Base-by-base conservation (phyloP, 2,888 invertebrate species). In the Pantelozetes paolii region DNA sequence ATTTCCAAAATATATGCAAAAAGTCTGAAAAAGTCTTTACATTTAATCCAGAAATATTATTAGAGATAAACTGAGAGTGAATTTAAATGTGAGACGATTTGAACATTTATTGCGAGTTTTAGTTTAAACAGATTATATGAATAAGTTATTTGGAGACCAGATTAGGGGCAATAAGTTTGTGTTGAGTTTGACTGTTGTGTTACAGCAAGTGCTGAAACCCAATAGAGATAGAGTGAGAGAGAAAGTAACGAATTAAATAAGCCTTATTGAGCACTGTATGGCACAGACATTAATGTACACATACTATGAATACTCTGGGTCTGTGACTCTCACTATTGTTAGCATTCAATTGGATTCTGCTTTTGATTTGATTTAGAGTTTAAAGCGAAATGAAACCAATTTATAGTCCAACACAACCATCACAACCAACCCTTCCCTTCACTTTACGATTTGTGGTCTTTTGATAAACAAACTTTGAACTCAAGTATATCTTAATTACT, bases 401-500 rank as follows among this genome's bases (percentile, higher is more conserved):
- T 59, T 57, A 57, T 57, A 57, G 15, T 5, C 9, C 26, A n/a
- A 54, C 20, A 54, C 20, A 54, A 8, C 9, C 32, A 11, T 11
- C 6, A 69, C 69, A 69, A 69, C 69, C 69, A 69, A 69, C 69
- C 69, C 69, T 69, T 69, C 69, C 45, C 69, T 69, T 45, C 59
- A 28, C 57, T 23, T 57, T 57, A 13, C 30, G 6, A 28, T 59
- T 59, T 59, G 59, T 59, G 59, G 59, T 59, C 59, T 28, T 18
- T 18, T 59, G 3, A 59, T 59, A 59, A 59, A 30, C 30, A 59
- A 59, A 59, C 30, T 30, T 59, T 30, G 32, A 30, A 59, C 30
- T 30, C 59, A 28, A 28, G 9, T 23, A 57, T 13, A 57, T 57
- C 57, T 57, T 28, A 11, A 57, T 8, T 57, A 20, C 15, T 2